Base-by-base conservation (phyloP, 2,888 invertebrate genomes). In the Plagodis dolabraria region DNA sequence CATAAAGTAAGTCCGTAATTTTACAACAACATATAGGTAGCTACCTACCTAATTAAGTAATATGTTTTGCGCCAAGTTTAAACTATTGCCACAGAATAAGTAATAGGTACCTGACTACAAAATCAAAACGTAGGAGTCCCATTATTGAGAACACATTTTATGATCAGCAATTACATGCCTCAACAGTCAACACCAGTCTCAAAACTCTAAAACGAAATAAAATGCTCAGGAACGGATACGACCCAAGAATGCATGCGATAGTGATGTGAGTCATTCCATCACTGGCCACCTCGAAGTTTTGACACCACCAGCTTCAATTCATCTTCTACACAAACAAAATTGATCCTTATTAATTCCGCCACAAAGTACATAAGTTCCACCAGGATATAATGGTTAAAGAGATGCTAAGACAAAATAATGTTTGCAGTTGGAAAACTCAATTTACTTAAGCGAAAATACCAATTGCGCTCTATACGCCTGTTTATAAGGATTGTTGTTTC, bases 251-350 rank as follows among this genome's bases (percentile, higher is more conserved):
- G 89, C 84, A 82, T 76, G 68, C 75, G 83, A 85, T 85, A 83
- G 76, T 79, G 80, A 82, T 78, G 83, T 89, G 89, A 90, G 70
- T 90, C 89, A 89, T 83, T 81, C 80, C 83, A 84, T 85, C 86
- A 86, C 73, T 82, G 88, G 81, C 88, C 89, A 89, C 87, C 87
- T 75, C 85, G 83, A 81, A 83, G 84, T 68, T 71, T 63, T 75
- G 71, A 74, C 75, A 74, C 63, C 52, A 65, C 83, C 80, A 77
- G 0, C 52, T n/a, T 70, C 66, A 64, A 42, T 36, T 52, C 67
- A 77, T 50, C 77, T 45, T 48, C 6, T 7, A 46, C 49, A 50
- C 69, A 76, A 70, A 33, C 73, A 36, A 83, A 76, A 75, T 60
- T 60, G 57, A 56, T 53, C 69, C 62, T 60, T 83, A 80, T 62